Evolutionary conservation across 2,797 vertebrate species (phyloP).

Genomic region (Halcyon leucocephala): DNA sequence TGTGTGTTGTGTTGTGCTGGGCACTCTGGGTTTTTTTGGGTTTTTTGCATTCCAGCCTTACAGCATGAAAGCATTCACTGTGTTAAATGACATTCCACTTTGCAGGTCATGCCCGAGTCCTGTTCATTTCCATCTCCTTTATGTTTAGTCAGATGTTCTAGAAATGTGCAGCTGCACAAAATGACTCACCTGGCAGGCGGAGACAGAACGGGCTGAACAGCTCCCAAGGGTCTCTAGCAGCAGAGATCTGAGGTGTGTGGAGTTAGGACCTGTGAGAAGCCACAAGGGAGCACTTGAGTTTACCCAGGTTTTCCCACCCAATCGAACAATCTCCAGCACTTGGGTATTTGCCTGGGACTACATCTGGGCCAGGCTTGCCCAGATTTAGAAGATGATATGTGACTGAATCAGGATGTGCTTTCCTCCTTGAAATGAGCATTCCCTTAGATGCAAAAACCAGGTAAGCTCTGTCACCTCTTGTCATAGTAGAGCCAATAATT

Average conservation of each 20-base stretch:
- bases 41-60: not conserved
- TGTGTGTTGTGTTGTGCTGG: not conserved
- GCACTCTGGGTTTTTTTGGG: not conserved
- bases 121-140: not conserved
- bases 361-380: not conserved
- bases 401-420: not conserved
- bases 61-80: not conserved
- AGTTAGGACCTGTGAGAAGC: not conserved
- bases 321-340: not conserved
- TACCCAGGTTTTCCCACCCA: not conserved
- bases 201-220: not conserved
- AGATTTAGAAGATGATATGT: not conserved
- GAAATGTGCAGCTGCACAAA: not conserved
- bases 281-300: not conserved
- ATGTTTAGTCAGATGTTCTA: not conserved
- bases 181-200: not conserved
- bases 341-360: too few relatives aligned
- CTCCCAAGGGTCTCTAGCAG: not conserved
- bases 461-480: not conserved
- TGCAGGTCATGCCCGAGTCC: not conserved
- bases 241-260: accelerated
- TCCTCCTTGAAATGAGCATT: not conserved
- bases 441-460: not conserved
- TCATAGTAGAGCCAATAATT: not conserved
- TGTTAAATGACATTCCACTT: not conserved